Base-by-base conservation (phyloP, 2,888 invertebrate species). In the Cheilosia impressa region DNA sequence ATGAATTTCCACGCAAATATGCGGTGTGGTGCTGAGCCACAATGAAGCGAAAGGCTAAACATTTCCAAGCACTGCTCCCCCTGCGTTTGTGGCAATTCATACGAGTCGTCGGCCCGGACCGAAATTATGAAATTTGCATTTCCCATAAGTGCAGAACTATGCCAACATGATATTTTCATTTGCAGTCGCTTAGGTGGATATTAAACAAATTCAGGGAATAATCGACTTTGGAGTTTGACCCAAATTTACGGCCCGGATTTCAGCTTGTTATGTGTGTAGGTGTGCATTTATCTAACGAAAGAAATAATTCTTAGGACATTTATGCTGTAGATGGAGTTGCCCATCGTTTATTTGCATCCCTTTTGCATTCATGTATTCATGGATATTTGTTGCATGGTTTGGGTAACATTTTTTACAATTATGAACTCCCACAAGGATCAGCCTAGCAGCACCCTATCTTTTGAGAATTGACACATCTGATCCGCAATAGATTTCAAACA, bases 1-100 rank as follows among this genome's bases (percentile, higher is more conserved):
- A 53, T 68, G 68, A 55, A 24, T 55, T 68, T 68, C 22, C 77
- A 77, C 77, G 77, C 68, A 68, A 68, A 53, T 60, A 73, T 62
- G 52, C 60, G 76, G 68, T 60, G 53, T 19, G 60, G 60, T 47
- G 53, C 45, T 77, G 27, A 34, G 60, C 31, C 52, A 19, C 41
- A 52, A 52, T 52, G 52, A 52, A 52, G 13, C 24, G 15, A 52
- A 52, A 22, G 15, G 27, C 52, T 52, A 52, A 52, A 52, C 52
- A 52, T 24, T 52, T 52, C 24, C 6, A 52, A 24, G 24, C 24
- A 15, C 7, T 52, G 24, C 19, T 47, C 15, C 7, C 31, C 15
- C 24, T 24, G n/a, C 9, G 66, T 65, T 45, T 34, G 45, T 17
- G 17, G 63, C 63, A 34, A 47, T 63, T 63, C 31, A 45, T 38